Evolutionary conservation across 2,113 vertebrate genomes (phyloP).

Genomic region (Alces alces): DNA sequence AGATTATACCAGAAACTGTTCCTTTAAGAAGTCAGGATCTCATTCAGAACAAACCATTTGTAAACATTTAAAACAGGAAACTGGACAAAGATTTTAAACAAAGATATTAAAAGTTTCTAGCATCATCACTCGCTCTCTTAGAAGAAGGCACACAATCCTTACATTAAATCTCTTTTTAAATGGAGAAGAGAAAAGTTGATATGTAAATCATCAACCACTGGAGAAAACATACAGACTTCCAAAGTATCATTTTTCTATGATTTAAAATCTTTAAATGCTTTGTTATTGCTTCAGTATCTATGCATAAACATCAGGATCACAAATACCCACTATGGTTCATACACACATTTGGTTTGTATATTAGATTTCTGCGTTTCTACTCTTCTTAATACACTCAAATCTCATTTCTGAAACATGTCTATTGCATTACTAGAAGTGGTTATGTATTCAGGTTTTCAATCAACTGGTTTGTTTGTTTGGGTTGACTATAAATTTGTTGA

Average conservation of each 20-base stretch:
- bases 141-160: not conserved
- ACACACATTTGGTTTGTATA: constrained; percentile 20
- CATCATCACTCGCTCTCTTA: not conserved
- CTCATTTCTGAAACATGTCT: constrained; percentile 60
- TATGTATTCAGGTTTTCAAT: constrained; percentile 65
- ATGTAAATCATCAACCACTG: not conserved
- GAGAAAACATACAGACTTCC: not conserved
- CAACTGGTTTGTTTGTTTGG: constrained; percentile 54
- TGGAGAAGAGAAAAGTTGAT: not conserved
- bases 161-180: constrained; percentile 18
- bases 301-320: constrained; percentile 9
- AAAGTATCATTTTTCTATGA: not conserved
- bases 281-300: not conserved
- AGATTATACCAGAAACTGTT: not conserved
- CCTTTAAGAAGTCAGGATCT: not conserved
- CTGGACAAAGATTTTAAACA: constrained; percentile 7
- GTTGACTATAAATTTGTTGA: constrained; percentile 69
- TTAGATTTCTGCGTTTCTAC: constrained; percentile 54
- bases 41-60: not conserved
- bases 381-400: constrained; percentile 59
- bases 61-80: constrained; percentile 32
- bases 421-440: constrained; percentile 51
- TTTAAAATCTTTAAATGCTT: constrained; percentile 30
- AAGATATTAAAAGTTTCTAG: not conserved
- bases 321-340: not conserved